Evolutionary conservation across 2,797 vertebrate genomes (phyloP).

Genomic region (Gephyroberyx darwinii): DNA sequence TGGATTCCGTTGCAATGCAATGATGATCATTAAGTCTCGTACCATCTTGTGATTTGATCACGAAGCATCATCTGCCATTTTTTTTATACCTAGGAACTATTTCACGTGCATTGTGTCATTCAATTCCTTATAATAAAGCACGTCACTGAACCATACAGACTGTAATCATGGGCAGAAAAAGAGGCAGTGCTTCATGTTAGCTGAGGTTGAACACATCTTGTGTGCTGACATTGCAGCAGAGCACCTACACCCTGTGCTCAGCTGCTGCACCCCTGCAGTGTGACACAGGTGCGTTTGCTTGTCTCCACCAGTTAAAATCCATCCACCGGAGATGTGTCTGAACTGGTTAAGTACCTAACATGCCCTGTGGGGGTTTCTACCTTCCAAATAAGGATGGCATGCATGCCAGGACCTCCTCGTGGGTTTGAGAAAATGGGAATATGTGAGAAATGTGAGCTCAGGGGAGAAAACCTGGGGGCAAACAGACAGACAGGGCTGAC

Average conservation of each 20-base stretch:
- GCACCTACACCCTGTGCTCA: slow-evolving; percentile 53
- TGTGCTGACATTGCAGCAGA: slow-evolving; percentile 4
- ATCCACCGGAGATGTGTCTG: slow-evolving; percentile 61
- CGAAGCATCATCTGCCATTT: not conserved
- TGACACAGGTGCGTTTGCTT: slow-evolving; percentile 66
- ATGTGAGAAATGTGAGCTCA: slow-evolving; percentile 44
- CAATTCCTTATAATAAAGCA: not conserved
- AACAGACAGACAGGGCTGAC: slow-evolving; percentile 51
- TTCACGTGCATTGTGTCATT: not conserved
- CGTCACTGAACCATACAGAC: not conserved
- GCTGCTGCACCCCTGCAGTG: slow-evolving; percentile 60
- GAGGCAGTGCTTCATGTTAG: not conserved
- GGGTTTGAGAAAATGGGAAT: slow-evolving; percentile 36
- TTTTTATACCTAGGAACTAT: not conserved
- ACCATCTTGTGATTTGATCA: slow-evolving; percentile 27
- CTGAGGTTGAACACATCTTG: slow-evolving; percentile 9
- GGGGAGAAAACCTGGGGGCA: slow-evolving; percentile 50
- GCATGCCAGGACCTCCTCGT: slow-evolving; percentile 46
- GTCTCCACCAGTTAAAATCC: slow-evolving; percentile 65
- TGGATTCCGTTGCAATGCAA: slow-evolving; percentile 29
- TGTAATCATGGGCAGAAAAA: not conserved
- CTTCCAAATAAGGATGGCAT: slow-evolving; percentile 63
- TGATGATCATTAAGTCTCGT: slow-evolving; percentile 32
- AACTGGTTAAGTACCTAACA: slow-evolving; percentile 65
- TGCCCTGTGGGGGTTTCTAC: slow-evolving; percentile 59